These are phyloP conservation scores for Tridacna gigas DNA, from an alignment of 2,888 invertebrate species.

Conservation along the genomic window DNA sequence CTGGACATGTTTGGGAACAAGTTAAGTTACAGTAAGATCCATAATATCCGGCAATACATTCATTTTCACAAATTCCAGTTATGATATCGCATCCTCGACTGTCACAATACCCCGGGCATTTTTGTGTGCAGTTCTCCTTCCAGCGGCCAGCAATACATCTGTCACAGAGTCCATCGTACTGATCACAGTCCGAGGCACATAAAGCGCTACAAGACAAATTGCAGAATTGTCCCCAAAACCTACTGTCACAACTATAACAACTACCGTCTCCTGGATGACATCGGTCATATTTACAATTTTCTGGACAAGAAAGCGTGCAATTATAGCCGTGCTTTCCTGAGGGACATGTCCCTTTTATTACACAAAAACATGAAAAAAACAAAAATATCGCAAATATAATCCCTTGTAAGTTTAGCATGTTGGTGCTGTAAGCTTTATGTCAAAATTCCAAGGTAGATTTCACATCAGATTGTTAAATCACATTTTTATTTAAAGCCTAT, in stretches of 20 bases:
- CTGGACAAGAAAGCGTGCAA: background rate
- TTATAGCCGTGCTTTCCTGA: background rate
- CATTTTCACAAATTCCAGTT: background rate
- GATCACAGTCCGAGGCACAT: background rate
- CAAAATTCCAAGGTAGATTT: too few relatives aligned
- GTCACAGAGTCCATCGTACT: background rate
- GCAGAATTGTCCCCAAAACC: slow-evolving; percentile 5
- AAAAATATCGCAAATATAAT: too few relatives aligned
- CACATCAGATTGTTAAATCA: too few relatives aligned
- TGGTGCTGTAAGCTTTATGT: too few relatives aligned
- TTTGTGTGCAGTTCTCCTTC: slow-evolving; percentile 3
- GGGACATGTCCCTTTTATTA: background rate
- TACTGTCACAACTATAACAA: background rate
- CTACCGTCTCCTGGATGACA: slow-evolving; percentile 16
- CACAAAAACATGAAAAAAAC: too few relatives aligned
- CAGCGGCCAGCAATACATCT: background rate
- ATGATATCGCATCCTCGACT: background rate
- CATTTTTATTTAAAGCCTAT: too few relatives aligned
- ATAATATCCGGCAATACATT: background rate
- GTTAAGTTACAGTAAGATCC: background rate
- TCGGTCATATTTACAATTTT: background rate
- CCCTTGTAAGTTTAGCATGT: too few relatives aligned
- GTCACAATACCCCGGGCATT: slow-evolving; percentile 12
- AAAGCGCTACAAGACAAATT: background rate
- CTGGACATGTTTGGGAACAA: background rate